phyloP scores from a whole-genome alignment of 2,888 invertebrate genomes.

The Timema cristinae region DNA sequence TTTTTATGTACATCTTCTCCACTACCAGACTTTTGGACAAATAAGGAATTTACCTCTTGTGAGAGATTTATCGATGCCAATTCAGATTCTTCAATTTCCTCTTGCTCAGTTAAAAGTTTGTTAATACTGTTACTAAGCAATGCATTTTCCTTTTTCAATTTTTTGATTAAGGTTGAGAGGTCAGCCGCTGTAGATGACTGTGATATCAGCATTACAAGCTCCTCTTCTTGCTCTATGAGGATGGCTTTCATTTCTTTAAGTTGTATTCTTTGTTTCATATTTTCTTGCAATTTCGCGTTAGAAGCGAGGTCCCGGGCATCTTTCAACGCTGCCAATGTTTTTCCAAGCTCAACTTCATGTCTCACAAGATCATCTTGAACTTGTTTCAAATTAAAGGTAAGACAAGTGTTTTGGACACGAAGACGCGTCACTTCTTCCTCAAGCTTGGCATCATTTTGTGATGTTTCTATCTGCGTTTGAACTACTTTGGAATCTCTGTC shows the following conservation, averaged over 20 bases:
- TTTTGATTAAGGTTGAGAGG: slow-evolving; percentile 6
- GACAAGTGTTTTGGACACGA: no score
- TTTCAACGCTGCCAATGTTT: not conserved
- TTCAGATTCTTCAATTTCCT: slow-evolving; percentile 4
- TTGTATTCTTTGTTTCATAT: slow-evolving; percentile 18
- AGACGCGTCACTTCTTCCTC: no score
- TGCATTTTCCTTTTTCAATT: slow-evolving; percentile 17
- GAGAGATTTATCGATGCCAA: not conserved
- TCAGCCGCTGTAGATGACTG: not conserved
- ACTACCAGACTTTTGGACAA: not conserved
- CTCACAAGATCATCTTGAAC: not conserved
- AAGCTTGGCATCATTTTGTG: no score
- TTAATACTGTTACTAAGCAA: not conserved
- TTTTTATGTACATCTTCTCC: not conserved
- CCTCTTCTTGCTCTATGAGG: slow-evolving; percentile 12
- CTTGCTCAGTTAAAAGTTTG: slow-evolving; percentile 13
- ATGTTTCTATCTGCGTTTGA: no score
- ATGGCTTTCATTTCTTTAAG: slow-evolving; percentile 18
- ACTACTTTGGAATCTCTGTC: no score
- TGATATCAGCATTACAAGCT: not conserved
- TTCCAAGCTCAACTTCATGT: slow-evolving; percentile 9
- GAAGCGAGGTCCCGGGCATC: slow-evolving; percentile 15
- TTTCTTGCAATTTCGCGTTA: slow-evolving; percentile 6
- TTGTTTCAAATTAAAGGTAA: slow-evolving; percentile 1
- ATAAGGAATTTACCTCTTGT: not conserved